These are phyloP conservation scores for Tenodera sinensis DNA, from an alignment of 2,888 invertebrate species.

Conservation along the genomic window DNA sequence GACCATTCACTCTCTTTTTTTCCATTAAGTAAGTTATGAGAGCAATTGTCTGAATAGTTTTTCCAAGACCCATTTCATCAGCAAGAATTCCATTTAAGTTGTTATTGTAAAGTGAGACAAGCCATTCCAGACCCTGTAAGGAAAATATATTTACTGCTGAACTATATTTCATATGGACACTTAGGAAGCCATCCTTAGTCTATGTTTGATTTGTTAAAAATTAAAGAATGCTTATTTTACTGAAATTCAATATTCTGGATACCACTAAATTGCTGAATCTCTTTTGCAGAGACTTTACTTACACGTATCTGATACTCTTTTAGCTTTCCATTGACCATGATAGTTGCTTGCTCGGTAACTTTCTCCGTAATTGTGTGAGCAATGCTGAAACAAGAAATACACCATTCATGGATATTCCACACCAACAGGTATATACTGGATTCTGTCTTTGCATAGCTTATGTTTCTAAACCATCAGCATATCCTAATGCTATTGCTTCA, in stretches of 20 bases:
- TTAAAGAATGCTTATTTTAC: background rate
- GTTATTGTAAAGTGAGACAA: conserved; percentile 63
- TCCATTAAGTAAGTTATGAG: conserved; percentile 62
- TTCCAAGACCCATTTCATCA: conserved; percentile 62
- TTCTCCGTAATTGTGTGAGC: conserved; percentile 57
- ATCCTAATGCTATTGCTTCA: too few relatives aligned
- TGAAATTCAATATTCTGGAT: background rate
- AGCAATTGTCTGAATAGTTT: conserved; percentile 58
- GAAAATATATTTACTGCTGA: background rate
- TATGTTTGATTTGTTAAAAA: background rate
- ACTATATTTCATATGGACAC: background rate
- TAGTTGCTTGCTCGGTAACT: conserved; percentile 53
- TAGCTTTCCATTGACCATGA: conserved; percentile 54
- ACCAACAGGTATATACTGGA: too few relatives aligned
- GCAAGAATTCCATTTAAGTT: conserved; percentile 63
- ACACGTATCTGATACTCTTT: conserved; percentile 58
- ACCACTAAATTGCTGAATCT: background rate
- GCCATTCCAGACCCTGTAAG: conserved; percentile 56
- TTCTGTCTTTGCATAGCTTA: too few relatives aligned
- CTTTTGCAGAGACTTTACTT: conserved; percentile 2
- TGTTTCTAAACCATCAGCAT: too few relatives aligned
- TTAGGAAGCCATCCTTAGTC: background rate
- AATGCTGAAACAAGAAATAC: conserved; percentile 39
- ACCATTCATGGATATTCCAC: background rate
- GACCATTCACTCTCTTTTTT: conserved; percentile 58